These are phyloP conservation scores for Orthonychiurus folsomi DNA, from an alignment of 2,888 invertebrate species.

Conservation along the genomic window DNA sequence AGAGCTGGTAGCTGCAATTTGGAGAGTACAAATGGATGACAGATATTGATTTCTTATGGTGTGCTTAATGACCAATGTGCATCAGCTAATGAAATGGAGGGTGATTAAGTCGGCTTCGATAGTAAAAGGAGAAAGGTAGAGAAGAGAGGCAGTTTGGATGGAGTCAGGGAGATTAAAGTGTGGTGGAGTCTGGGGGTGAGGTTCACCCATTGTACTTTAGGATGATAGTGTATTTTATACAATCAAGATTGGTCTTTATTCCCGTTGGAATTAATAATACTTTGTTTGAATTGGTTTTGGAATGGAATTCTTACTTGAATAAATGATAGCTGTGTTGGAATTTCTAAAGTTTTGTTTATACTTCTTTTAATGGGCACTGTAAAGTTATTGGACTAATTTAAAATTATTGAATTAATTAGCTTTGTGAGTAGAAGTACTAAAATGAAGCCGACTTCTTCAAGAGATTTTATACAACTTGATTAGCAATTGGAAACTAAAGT, in stretches of 20 bases:
- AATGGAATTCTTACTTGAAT: no score
- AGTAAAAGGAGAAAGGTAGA: background rate
- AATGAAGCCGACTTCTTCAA: background rate
- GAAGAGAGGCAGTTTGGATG: background rate
- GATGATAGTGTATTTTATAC: background rate
- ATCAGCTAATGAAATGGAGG: slow-evolving; percentile 9
- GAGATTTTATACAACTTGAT: background rate
- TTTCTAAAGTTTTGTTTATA: no score
- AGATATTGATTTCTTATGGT: background rate
- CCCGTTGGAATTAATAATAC: no score
- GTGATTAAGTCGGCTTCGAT: slow-evolving; percentile 6
- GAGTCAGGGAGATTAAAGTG: background rate
- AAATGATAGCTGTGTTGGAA: no score
- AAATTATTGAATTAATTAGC: background rate
- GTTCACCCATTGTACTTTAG: background rate
- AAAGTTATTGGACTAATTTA: background rate
- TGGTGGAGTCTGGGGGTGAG: background rate
- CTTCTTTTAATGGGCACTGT: no score
- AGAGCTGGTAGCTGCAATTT: background rate
- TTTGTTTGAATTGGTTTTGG: no score
- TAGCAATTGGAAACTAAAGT: background rate
- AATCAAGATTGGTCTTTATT: background rate
- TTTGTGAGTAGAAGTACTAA: no score
- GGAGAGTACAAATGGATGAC: background rate
- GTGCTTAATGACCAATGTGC: slow-evolving; percentile 6